A percentile compares a stretch with the other conserved stretches of the same genome.
phyloP scores from a whole-genome alignment of 2,113 vertebrate genomes.

The Pelmatolapia mariae region DNA sequence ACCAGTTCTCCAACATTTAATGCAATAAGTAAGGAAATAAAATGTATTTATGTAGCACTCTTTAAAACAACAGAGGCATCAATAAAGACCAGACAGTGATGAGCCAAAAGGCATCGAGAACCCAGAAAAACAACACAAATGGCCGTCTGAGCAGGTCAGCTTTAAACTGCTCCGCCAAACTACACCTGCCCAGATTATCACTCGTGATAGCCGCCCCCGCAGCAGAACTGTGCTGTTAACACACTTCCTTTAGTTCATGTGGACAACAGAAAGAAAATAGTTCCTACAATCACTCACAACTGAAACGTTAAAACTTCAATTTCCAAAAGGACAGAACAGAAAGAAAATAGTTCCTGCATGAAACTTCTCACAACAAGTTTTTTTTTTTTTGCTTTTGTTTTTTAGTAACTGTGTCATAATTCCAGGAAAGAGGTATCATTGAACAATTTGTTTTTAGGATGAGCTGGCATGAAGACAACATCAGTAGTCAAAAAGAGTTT shows the following conservation, averaged over 20 bases:
- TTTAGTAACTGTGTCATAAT: not conserved
- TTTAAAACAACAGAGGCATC: not conserved
- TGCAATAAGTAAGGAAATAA: not conserved
- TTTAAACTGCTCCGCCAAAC: not conserved
- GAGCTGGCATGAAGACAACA: not conserved
- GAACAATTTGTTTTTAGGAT: not conserved
- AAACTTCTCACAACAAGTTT: not conserved
- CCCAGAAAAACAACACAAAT: not conserved
- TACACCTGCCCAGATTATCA: not conserved
- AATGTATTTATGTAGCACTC: not conserved
- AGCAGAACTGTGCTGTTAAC: not conserved
- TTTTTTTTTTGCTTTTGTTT: not conserved
- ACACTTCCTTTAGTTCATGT: not conserved
- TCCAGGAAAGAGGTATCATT: not conserved
- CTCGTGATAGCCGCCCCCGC: not conserved
- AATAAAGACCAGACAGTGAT: not conserved
- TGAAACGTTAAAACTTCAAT: not conserved
- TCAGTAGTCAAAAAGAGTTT: not conserved
- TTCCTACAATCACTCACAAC: not conserved
- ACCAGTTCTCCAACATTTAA: not conserved
- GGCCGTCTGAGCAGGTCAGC: fast-evolving
- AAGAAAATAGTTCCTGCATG: not conserved
- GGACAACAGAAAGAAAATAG: not conserved
- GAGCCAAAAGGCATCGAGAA: not conserved
- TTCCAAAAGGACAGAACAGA: not conserved